Percentiles rank a stretch among this genome's conserved stretches.
Conservation (phyloP, 2,113 vertebrate genomes). For the Indri indri region DNA sequence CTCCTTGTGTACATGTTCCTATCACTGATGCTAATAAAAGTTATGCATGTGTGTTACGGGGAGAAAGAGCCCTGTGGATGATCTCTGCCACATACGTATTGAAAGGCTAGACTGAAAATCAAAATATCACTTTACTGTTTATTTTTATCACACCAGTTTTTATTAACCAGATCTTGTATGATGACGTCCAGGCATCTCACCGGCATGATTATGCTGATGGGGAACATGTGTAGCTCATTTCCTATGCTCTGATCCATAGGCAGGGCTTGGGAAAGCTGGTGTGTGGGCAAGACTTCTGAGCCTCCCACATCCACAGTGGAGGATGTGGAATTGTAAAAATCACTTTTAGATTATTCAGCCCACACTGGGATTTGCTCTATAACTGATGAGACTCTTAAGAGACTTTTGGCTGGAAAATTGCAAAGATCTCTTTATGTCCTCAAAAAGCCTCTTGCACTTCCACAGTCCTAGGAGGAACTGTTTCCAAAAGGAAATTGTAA, state of each 20-base stretch:
- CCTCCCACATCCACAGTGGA: background rate
- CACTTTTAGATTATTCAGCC: conserved; percentile 55
- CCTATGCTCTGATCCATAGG: conserved; percentile 41
- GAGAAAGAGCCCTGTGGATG: conserved; percentile 20
- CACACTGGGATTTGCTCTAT: conserved; percentile 44
- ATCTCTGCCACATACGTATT: conserved; percentile 28
- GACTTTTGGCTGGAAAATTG: conserved; percentile 32
- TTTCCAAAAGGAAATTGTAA: conserved; percentile 40
- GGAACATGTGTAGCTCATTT: conserved; percentile 70
- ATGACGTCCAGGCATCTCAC: conserved; percentile 68
- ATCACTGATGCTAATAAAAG: conserved; percentile 56
- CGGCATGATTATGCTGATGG: conserved; percentile 69
- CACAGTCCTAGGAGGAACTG: background rate
- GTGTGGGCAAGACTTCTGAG: conserved; percentile 47
- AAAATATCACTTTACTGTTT: conserved; percentile 77
- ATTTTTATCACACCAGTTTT: conserved; percentile 77
- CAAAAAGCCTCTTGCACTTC: background rate
- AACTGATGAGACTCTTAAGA: conserved; percentile 26
- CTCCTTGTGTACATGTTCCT: background rate
- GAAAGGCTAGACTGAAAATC: conserved; percentile 60
- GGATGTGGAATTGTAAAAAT: conserved; percentile 48
- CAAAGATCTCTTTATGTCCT: conserved; percentile 15
- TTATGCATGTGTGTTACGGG: background rate
- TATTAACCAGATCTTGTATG: conserved; percentile 70
- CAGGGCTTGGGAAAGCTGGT: conserved; percentile 50